phyloP scores from a whole-genome alignment of 2,113 vertebrate species.

The Melanostigma gelatinosum region DNA sequence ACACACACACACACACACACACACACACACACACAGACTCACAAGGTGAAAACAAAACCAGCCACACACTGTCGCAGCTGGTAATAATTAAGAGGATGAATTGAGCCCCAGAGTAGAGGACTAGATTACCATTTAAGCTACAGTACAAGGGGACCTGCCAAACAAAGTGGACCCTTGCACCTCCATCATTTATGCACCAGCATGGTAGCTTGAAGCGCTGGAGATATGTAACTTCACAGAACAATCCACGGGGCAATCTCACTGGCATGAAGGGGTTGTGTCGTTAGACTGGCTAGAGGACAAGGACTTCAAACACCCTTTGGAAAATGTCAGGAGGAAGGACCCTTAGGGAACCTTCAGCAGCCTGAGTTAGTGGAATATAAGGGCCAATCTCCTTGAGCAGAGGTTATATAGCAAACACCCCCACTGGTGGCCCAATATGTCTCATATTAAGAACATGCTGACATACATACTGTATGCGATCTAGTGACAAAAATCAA shows the following conservation, averaged over 20 bases:
- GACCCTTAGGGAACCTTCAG: conserved; percentile 3
- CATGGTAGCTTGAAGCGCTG: conserved; percentile 6
- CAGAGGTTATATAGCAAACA: conserved; percentile 1
- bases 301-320: conserved; percentile 32
- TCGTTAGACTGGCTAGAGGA: conserved; percentile 30
- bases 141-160: conserved; percentile 10
- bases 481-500: not conserved
- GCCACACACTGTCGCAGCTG: not conserved
- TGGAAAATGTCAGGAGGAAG: conserved; percentile 56
- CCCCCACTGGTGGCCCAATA: not conserved
- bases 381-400: conserved; percentile 13
- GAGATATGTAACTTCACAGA: conserved; percentile 21
- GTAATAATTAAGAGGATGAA: not conserved
- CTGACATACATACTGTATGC: not conserved
- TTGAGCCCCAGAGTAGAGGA: conserved; percentile 8
- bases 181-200: conserved; percentile 39
- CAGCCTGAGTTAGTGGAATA: conserved; percentile 3
- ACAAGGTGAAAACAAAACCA: not conserved
- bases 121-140: conserved; percentile 32
- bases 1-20: too few relatives aligned
- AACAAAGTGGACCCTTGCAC: conserved; percentile 14
- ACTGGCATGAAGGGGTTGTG: not conserved
- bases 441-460: not conserved
- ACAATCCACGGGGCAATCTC: conserved; percentile 9
- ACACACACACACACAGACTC: not conserved